Evolutionary conservation across 2,888 invertebrate species (phyloP).

Genomic region (Xestobium rufovillosum): DNA sequence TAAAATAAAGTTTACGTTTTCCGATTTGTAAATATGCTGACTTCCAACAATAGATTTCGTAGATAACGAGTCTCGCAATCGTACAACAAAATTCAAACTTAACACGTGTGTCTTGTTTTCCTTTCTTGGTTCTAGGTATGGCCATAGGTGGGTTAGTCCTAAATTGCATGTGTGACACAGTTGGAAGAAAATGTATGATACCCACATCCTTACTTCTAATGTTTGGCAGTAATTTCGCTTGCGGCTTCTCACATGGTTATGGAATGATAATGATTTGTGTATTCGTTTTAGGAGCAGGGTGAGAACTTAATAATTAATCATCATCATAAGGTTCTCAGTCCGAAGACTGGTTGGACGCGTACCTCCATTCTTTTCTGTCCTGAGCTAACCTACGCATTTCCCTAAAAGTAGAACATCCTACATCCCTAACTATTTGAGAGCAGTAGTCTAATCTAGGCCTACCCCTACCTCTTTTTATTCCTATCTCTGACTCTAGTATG

Average conservation of each 20-base stretch:
- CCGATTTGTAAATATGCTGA: no score
- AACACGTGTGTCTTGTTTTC: not conserved
- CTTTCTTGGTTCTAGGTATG: constrained; percentile 33
- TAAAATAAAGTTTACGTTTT: no score
- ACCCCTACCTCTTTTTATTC: no score
- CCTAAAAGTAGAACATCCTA: no score
- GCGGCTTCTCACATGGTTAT: constrained; percentile 39
- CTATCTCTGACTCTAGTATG: no score
- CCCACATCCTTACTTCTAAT: constrained; percentile 35
- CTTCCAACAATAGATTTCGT: constrained; percentile 1
- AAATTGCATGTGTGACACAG: constrained; percentile 37
- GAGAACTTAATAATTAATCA: constrained; percentile 24
- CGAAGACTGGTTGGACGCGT: no score
- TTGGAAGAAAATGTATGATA: constrained; percentile 39
- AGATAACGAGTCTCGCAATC: not conserved
- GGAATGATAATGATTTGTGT: constrained; percentile 36
- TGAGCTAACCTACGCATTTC: no score
- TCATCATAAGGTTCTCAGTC: no score
- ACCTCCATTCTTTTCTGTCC: no score
- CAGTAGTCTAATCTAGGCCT: no score
- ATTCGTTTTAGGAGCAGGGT: constrained; percentile 43
- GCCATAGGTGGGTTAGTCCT: constrained; percentile 36
- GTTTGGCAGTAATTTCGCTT: constrained; percentile 37
- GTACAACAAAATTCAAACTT: not conserved
- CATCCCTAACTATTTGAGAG: no score